Evolutionary conservation across 2,888 invertebrate species (phyloP), one percentile per base, ranked within the genome.

Genomic region (Isoperla grammatica): DNA sequence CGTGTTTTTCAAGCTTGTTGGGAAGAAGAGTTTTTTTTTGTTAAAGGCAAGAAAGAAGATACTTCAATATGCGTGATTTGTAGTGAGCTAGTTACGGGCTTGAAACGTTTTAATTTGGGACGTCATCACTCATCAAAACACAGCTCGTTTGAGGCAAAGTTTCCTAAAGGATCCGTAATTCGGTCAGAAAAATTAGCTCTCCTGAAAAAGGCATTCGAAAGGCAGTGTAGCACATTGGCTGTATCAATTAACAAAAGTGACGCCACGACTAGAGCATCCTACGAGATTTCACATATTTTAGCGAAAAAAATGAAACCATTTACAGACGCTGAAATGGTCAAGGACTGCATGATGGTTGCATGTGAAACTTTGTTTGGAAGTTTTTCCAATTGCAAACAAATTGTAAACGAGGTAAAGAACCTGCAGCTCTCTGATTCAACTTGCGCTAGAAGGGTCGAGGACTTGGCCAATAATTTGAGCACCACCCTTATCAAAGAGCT

Each of bases 341-440:
- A 13, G 6, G 46, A 46, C 19, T 13, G 46, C 15, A 20, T 46
- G 19, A 12, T 46, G 2, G 22, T 12, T 46, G 46, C 46, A 12
- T 46, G 20, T 22, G 22, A 6, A 4, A 46, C 22, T 20, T 12
- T 46, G 22, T 46, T 46, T 46, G 2, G 22, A 20, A 46, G 22
- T 13, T 46, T 46, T 46, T 20, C 12, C 1, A 15, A 46, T 46
- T 20, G 15, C 19, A 46, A 46, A 20, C 46, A 46, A 46, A 46
- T 46, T 15, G 3, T 43, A 15, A 15, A 13, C 9, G 20, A 46
- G 15, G 22, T 46, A 12, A 46, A 12, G 22, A 46, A 15, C 12
- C 4, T 46, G 6, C n/a, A 46, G 15, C 46, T 46, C 46, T 46
- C 15, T 15, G 46, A 46, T 46, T 46, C 46, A 20, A 46, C 46